These are phyloP conservation scores for Lochmaea crataegi DNA, from an alignment of 2,888 invertebrate genomes.

Conservation along the genomic window DNA sequence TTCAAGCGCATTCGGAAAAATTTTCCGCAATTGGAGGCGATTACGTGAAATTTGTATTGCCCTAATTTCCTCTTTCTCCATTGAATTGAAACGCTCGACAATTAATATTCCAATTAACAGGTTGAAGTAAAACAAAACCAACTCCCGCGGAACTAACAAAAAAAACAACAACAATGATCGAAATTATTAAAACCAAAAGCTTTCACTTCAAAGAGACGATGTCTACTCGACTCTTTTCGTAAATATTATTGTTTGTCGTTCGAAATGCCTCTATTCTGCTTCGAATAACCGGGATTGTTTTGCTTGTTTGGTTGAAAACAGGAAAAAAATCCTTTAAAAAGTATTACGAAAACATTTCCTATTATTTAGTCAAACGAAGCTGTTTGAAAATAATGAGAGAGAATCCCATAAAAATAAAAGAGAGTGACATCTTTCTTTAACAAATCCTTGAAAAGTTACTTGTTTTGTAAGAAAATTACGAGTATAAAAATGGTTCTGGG, in stretches of 20 bases:
- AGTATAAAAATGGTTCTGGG: too few species aligned
- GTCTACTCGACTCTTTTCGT: slow-evolving; percentile 3
- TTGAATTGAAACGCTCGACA: neutral
- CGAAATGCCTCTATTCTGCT: neutral
- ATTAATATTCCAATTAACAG: neutral
- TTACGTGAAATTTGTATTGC: neutral
- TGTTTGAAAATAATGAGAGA: neutral
- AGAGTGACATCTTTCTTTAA: too few species aligned
- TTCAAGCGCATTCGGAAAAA: too few species aligned
- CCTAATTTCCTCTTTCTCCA: neutral
- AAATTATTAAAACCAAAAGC: slow-evolving; percentile 15
- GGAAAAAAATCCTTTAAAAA: slow-evolving; percentile 2
- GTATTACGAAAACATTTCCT: neutral
- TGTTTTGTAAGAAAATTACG: too few species aligned
- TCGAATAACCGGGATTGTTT: neutral
- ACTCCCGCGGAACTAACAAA: slow-evolving; percentile 8
- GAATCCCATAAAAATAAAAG: too few species aligned
- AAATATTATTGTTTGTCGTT: slow-evolving; percentile 15
- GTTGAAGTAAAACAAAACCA: neutral
- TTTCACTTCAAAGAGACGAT: neutral
- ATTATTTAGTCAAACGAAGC: neutral
- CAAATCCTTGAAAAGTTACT: too few species aligned
- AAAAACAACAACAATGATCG: neutral
- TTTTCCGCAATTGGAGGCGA: too few species aligned
- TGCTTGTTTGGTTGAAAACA: neutral